Evolutionary conservation across 30 jellyfish, hydroid and myxozoan genomes (phyloP), one percentile per base, ranked within the genome.

Genomic region (Chrysaora quinquecirrha): DNA sequence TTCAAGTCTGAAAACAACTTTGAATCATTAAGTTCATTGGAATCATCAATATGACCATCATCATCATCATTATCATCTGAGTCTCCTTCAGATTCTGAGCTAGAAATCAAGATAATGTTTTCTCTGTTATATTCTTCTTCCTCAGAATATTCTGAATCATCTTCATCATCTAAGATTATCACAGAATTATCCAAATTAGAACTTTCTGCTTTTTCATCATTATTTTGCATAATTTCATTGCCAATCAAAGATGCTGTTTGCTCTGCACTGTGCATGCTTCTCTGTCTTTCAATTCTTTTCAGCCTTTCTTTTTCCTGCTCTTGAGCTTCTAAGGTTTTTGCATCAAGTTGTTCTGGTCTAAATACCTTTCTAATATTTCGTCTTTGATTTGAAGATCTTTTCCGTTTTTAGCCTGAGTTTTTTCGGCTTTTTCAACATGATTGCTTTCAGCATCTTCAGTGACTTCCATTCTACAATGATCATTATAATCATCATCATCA

Each of bases 311-410:
- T 88, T 43, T 95, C 99, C 47, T 77, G 85, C 69, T 83, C 78
- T 60, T 96, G 95, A 2, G 96, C 95, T n/a, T 80, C 94, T 19
- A 89, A 79, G 1, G 99, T 89, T 72, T 68, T 64, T 10, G 84
- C 74, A 54, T 87, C 96, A 21, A 95, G 67, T 62, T 95, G 92
- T 1, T 84, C 75, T 19, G 63, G 72, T 30, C 56, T 84, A 25
- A 95, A 64, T 0, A 95, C 82, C 22, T 88, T 95, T 32, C 97
- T 73, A 48, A 95, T 95, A 61, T 95, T 95, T 46, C 91, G 73
- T 34, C 99, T 91, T 46, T 72, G 23, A 50, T 70, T 69, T 30
- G 76, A 22, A 2, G 90, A 78, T 61, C 73, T 86, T 68, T 78
- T 76, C 34, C 84, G 84, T 64, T 85, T 56, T 75, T 75, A 29